Percentiles rank a stretch among this genome's conserved stretches.
Conservation (phyloP, 2,113 vertebrate genomes). For the Noturus placidus region DNA sequence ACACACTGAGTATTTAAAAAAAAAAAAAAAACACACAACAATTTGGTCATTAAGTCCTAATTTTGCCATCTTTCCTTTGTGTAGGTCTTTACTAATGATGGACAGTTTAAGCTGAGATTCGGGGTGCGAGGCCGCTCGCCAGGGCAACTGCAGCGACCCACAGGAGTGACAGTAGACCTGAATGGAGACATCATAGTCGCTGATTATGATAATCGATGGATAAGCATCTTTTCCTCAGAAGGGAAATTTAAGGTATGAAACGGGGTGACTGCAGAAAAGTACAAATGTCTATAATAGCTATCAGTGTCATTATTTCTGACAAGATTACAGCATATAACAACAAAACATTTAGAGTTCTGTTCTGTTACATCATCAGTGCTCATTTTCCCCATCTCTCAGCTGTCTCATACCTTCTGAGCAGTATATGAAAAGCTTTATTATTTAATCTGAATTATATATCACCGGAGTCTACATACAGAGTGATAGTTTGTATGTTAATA, state of each 20-base stretch:
- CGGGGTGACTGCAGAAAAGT: background rate
- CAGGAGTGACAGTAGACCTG: constrained; percentile 88
- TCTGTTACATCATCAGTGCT: background rate
- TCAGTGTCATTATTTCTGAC: background rate
- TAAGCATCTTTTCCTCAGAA: constrained; percentile 93
- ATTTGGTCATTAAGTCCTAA: background rate
- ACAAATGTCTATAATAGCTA: background rate
- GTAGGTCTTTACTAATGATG: constrained; percentile 92
- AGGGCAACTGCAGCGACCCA: constrained; percentile 91
- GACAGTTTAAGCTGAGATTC: constrained; percentile 94
- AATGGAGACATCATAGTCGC: constrained; percentile 94
- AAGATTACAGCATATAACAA: background rate
- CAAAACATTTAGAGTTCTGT: background rate
- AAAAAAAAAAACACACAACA: too few species aligned
- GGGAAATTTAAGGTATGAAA: constrained; percentile 92
- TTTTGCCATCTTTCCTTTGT: background rate
- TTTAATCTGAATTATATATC: background rate
- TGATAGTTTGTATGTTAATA: background rate
- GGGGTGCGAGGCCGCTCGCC: constrained; percentile 92
- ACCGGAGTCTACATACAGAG: background rate
- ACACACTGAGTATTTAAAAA: background rate
- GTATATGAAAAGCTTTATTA: background rate
- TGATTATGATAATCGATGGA: constrained; percentile 97
- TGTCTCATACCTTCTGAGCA: background rate
- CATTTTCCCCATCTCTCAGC: background rate